These are phyloP conservation scores for Lysandra coridon DNA, from an alignment of 2,888 invertebrate species.

Conservation along the genomic window DNA sequence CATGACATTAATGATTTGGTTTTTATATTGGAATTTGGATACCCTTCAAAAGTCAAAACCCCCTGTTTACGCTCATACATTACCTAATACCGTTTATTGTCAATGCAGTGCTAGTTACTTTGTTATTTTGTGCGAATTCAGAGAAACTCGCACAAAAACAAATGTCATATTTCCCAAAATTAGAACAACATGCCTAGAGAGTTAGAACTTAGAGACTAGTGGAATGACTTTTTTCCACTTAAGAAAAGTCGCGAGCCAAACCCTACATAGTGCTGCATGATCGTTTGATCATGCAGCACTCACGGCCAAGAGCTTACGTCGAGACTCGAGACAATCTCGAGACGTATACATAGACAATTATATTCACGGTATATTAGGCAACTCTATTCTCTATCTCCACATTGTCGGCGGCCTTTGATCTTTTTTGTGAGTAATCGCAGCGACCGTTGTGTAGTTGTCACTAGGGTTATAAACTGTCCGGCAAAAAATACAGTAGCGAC, in stretches of 20 bases:
- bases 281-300: constrained; percentile 21
- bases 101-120: too few species aligned
- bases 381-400: constrained; percentile 17
- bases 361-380: constrained; percentile 28
- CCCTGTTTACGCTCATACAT: too few species aligned
- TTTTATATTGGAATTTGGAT: too few species aligned
- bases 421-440: constrained; percentile 63
- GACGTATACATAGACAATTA: constrained; percentile 45
- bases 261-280: too few species aligned
- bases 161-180: too few species aligned
- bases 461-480: constrained; percentile 57
- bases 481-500: constrained; percentile 73
- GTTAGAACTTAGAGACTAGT: not conserved
- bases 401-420: constrained; percentile 62
- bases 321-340: constrained; percentile 47
- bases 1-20: too few species aligned
- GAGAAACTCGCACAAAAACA: too few species aligned
- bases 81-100: too few species aligned
- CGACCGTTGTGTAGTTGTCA: constrained; percentile 51
- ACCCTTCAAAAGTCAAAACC: too few species aligned
- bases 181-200: too few species aligned
- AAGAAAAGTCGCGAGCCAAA: constrained; percentile 23
- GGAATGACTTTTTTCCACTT: not conserved
- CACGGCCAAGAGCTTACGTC: constrained; percentile 19
- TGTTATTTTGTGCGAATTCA: too few species aligned